A percentile compares a stretch with the other conserved stretches of the same genome.
Conservation (phyloP, 2,888 invertebrate genomes). For the Scaeva pyrastri region DNA sequence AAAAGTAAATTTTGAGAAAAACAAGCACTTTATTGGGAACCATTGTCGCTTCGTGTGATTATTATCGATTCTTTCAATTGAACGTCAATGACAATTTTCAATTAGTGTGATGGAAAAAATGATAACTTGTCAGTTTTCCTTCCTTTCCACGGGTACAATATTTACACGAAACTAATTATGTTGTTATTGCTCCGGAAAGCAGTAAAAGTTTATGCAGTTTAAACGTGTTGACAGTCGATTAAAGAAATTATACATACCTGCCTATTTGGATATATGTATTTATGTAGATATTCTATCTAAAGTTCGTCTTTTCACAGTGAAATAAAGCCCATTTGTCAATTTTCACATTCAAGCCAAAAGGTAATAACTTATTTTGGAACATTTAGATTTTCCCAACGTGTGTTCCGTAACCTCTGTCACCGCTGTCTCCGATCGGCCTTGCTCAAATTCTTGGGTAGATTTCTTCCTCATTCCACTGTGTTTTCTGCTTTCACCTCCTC, state of each 20-base stretch:
- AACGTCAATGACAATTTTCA: too few species aligned
- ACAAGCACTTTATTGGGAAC: too few species aligned
- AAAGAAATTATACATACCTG: background rate
- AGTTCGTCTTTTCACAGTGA: background rate
- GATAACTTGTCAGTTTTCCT: too few species aligned
- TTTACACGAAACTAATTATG: background rate
- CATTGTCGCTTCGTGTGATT: too few species aligned
- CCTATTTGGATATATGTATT: too few species aligned
- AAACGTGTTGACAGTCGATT: background rate
- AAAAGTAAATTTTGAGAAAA: too few species aligned
- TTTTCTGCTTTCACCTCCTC: background rate
- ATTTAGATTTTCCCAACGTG: background rate
- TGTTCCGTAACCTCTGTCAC: background rate
- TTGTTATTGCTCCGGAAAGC: too few species aligned
- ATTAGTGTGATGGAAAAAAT: too few species aligned
- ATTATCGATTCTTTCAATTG: too few species aligned
- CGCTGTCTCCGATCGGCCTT: too few species aligned
- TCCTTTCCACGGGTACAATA: too few species aligned
- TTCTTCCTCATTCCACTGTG: conserved; percentile 65
- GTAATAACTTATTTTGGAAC: conserved; percentile 41
- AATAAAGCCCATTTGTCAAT: conserved; percentile 34
- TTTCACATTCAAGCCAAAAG: conserved; percentile 20
- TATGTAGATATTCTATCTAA: background rate
- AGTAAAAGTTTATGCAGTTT: background rate
- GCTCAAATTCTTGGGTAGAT: conserved; percentile 7